Evolutionary conservation across 2,113 vertebrate genomes (phyloP).

Genomic region (Cebus imitator): DNA sequence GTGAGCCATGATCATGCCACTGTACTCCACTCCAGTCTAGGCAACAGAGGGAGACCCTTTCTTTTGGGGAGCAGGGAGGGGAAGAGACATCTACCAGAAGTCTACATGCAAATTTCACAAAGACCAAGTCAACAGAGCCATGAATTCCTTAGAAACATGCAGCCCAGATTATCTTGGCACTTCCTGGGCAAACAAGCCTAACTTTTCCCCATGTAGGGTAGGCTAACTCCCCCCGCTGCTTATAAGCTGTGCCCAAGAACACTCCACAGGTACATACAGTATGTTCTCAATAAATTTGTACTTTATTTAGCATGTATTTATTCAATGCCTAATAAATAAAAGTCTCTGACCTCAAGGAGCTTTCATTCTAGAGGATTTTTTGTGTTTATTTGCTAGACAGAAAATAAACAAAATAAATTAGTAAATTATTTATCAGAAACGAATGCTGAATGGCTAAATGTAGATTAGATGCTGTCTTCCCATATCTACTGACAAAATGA

Average conservation of each 20-base stretch:
- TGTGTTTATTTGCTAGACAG: not conserved
- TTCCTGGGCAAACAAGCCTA: not conserved
- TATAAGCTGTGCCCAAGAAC: not conserved
- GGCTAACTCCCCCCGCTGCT: not conserved
- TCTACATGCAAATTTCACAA: not conserved
- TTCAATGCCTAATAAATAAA: not conserved
- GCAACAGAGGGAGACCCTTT: too few relatives aligned
- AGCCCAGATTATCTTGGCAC: not conserved
- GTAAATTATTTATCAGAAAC: not conserved
- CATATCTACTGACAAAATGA: not conserved
- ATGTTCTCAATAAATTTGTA: not conserved
- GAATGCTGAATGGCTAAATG: not conserved
- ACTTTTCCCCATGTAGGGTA: not conserved
- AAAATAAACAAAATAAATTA: not conserved
- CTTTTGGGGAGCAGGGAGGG: too few relatives aligned
- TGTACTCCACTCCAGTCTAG: too few relatives aligned
- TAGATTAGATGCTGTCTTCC: not conserved
- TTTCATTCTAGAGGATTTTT: not conserved
- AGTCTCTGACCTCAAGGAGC: not conserved
- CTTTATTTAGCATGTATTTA: not conserved
- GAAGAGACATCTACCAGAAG: not conserved
- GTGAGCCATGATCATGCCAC: too few relatives aligned
- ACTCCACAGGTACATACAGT: fast-evolving
- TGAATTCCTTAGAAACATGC: not conserved
- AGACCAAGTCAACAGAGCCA: not conserved